phyloP scores from a whole-genome alignment of 2,888 invertebrate genomes.

The Ormyrus thymus region DNA sequence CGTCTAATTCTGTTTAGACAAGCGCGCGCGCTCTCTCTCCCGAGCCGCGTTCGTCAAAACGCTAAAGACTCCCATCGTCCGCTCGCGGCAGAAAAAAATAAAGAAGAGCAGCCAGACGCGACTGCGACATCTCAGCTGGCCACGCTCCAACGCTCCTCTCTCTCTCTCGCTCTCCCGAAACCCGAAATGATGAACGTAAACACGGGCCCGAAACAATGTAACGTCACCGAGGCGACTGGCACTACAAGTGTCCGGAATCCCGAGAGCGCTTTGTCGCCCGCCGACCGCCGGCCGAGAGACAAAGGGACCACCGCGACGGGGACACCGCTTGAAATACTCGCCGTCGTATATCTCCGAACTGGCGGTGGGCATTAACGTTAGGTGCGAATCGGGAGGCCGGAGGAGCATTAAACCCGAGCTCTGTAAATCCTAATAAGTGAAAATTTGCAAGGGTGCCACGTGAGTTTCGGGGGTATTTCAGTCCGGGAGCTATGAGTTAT shows the following conservation, averaged over 20 bases:
- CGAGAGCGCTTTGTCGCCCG: conserved; percentile 50
- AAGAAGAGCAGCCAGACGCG: too few species aligned
- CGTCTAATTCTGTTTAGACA: too few species aligned
- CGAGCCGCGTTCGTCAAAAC: neutral
- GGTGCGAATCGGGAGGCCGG: too few species aligned
- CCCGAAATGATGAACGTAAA: conserved; percentile 58
- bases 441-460: too few species aligned
- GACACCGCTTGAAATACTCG: neutral
- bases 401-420: too few species aligned
- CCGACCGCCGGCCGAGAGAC: conserved; percentile 43
- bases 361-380: too few species aligned
- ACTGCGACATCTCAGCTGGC: conserved; percentile 15
- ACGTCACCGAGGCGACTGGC: conserved; percentile 31
- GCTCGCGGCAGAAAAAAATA: neutral
- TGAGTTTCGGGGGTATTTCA: too few species aligned
- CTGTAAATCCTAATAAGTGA: too few species aligned
- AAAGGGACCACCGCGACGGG: conserved; percentile 16
- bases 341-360: too few species aligned
- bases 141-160: conserved; percentile 33
- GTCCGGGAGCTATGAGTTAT: too few species aligned
- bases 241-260: conserved; percentile 58
- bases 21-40: too few species aligned
- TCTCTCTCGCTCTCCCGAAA: neutral
- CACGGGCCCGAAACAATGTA: conserved; percentile 61
- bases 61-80: conserved; percentile 12